Evolutionary conservation across 35 echinoderm and acorn worm species (phyloP).

Genomic region (Lytechinus pictus): DNA sequence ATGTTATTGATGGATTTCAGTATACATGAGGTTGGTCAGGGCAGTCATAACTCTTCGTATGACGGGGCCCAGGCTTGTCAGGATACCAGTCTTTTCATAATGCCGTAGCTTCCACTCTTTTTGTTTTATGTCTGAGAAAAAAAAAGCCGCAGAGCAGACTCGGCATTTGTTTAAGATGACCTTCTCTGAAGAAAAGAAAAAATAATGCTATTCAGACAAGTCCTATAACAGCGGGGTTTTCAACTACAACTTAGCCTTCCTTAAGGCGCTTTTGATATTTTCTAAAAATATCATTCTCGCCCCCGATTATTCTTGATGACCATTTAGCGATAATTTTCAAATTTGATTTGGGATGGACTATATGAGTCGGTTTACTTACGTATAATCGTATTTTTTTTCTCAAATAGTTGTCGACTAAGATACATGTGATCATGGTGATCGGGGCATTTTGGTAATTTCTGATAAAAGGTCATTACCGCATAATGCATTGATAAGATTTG

Average conservation of each 20-base stretch:
- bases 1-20: too few relatives aligned
- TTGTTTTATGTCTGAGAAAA: neutral
- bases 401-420: too few relatives aligned
- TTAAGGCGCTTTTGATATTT: neutral
- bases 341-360: neutral
- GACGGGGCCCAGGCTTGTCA: neutral
- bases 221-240: neutral
- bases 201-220: neutral
- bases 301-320: neutral
- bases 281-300: neutral
- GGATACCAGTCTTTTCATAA: neutral
- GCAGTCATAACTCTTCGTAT: too few relatives aligned
- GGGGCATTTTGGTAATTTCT: too few relatives aligned
- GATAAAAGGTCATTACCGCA: too few relatives aligned
- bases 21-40: too few relatives aligned
- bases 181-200: neutral
- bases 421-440: too few relatives aligned
- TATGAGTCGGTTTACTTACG: too few relatives aligned
- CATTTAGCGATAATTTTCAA: neutral
- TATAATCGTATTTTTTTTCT: too few relatives aligned
- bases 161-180: conserved; percentile 1
- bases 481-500: too few relatives aligned
- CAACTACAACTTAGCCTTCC: neutral
- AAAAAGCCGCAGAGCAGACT: neutral
- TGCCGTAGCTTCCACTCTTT: neutral